A percentile compares a stretch with the other conserved stretches of the same genome.
Conservation (phyloP, 2,888 invertebrate genomes). For the Polydrusus pterygomalis region DNA sequence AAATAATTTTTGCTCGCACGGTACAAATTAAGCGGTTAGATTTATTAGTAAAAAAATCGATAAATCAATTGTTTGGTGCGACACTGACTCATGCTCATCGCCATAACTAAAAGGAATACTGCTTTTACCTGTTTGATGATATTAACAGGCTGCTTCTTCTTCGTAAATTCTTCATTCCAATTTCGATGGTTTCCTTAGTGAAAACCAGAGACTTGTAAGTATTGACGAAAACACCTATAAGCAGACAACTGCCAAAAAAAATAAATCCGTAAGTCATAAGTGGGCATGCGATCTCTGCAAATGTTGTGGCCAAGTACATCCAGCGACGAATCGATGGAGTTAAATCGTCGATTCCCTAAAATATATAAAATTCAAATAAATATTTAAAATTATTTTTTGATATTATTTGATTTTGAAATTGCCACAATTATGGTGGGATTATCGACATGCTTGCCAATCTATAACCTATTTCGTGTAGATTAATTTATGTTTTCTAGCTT, state of each 20-base stretch:
- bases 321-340: conserved; percentile 86
- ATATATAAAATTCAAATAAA: conserved; percentile 51
- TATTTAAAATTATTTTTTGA: not conserved
- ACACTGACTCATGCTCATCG: too few relatives aligned
- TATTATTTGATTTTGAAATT: too few relatives aligned
- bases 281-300: conserved; percentile 83
- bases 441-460: too few relatives aligned
- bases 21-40: too few relatives aligned
- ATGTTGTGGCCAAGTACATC: conserved; percentile 87
- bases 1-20: too few relatives aligned
- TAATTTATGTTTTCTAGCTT: too few relatives aligned
- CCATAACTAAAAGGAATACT: too few relatives aligned
- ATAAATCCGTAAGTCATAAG: conserved; percentile 83
- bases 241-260: conserved; percentile 78
- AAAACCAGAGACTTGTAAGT: conserved; percentile 85
- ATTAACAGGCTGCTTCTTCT: conserved; percentile 76
- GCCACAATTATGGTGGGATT: too few relatives aligned
- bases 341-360: conserved; percentile 85
- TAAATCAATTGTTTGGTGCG: not conserved
- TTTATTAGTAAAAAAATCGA: too few relatives aligned
- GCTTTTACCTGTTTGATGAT: conserved; percentile 55
- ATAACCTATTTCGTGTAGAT: too few relatives aligned
- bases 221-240: conserved; percentile 81
- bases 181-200: conserved; percentile 84
- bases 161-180: conserved; percentile 82